Evolutionary conservation across 2,888 invertebrate species (phyloP).

Genomic region (Heteropelma amictum): DNA sequence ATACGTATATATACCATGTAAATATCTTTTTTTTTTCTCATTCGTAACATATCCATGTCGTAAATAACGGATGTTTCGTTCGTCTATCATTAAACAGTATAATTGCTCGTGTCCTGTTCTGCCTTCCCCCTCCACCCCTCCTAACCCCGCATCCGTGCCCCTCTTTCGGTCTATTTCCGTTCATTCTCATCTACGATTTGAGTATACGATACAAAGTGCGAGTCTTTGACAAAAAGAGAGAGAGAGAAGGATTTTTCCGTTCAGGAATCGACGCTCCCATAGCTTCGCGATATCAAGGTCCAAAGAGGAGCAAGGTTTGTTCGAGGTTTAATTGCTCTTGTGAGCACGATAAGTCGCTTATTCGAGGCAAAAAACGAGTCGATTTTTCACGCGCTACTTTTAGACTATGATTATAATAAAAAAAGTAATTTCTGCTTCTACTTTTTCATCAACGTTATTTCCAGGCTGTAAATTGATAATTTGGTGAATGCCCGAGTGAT

Average conservation of each 20-base stretch:
- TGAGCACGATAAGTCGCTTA: no score
- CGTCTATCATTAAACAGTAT: conserved; percentile 73
- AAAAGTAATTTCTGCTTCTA: no score
- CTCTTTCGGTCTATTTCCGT: conserved; percentile 38
- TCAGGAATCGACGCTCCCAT: conserved; percentile 35
- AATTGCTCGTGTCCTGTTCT: conserved; percentile 71
- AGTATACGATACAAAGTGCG: conserved; percentile 15
- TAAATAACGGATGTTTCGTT: conserved; percentile 70
- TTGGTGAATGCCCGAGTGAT: no score
- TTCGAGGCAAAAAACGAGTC: no score
- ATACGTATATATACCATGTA: background rate
- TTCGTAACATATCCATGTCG: background rate
- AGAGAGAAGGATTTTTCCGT: conserved; percentile 23
- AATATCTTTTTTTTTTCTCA: background rate
- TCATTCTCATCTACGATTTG: conserved; percentile 41
- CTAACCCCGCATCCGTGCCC: conserved; percentile 12
- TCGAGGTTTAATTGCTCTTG: no score
- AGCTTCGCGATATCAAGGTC: conserved; percentile 7
- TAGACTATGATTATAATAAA: no score
- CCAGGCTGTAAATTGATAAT: no score
- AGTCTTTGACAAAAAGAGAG: background rate
- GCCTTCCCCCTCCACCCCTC: conserved; percentile 64
- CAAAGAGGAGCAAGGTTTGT: no score
- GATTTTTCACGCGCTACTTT: no score
- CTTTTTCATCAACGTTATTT: no score